phyloP scores from a whole-genome alignment of 2,113 vertebrate genomes.

The Sporophila hypoxantha region DNA sequence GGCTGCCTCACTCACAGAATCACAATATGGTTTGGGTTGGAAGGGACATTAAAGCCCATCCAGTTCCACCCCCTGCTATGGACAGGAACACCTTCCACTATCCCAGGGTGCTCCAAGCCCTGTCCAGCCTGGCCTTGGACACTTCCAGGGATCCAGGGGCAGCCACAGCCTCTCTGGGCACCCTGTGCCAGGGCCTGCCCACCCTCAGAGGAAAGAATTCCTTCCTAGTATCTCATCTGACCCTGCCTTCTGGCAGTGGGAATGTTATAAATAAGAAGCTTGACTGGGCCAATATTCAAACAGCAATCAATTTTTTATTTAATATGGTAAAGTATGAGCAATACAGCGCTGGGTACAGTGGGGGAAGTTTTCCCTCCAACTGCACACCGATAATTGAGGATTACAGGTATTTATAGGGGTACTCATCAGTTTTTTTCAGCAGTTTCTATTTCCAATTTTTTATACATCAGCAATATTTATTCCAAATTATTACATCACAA shows the following conservation, averaged over 20 bases:
- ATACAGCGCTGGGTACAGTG: too few species aligned
- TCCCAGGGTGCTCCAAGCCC: accelerated
- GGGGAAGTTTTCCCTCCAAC: too few species aligned
- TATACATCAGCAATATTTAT: too few species aligned
- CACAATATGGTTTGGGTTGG: background rate
- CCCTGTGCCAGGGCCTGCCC: background rate
- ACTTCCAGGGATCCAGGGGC: background rate
- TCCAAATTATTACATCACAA: too few species aligned
- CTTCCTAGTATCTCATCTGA: accelerated
- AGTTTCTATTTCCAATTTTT: too few species aligned
- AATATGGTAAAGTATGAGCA: too few species aligned
- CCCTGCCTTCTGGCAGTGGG: background rate
- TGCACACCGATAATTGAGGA: too few species aligned
- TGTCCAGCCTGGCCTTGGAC: accelerated
- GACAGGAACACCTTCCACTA: background rate
- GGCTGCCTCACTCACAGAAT: background rate
- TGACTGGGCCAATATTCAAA: too few species aligned
- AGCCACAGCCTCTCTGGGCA: background rate
- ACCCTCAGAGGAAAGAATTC: accelerated
- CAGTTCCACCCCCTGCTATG: accelerated
- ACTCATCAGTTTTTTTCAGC: too few species aligned
- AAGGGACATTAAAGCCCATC: background rate
- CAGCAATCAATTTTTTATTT: too few species aligned
- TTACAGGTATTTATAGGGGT: too few species aligned
- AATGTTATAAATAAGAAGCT: too few species aligned